Conservation (phyloP, 2,797 vertebrate genomes). For the Parambassis ranga region DNA sequence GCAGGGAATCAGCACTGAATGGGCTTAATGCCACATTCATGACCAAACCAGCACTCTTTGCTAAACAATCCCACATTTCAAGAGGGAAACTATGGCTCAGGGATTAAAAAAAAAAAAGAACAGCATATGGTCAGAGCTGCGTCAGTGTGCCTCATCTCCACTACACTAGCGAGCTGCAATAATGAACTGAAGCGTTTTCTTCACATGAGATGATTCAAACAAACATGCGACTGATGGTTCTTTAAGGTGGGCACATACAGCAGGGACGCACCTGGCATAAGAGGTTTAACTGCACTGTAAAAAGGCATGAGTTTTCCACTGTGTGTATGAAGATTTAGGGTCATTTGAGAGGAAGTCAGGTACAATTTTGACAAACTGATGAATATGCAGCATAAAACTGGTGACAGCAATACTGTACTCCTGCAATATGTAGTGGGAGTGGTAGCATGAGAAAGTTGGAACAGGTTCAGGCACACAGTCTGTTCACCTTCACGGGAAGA, state of each 20-base stretch:
- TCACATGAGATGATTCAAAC: slow-evolving; percentile 7
- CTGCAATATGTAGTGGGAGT: slow-evolving; percentile 70
- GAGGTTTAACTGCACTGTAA: no score
- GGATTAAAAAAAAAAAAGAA: slow-evolving; percentile 48
- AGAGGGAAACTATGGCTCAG: slow-evolving; percentile 34
- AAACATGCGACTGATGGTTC: slow-evolving; percentile 6
- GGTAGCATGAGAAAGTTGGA: slow-evolving; percentile 69
- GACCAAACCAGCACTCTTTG: neutral
- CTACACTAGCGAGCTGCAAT: slow-evolving; percentile 15
- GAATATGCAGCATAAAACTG: slow-evolving; percentile 57
- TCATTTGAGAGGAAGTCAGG: slow-evolving; percentile 19
- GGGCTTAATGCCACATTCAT: slow-evolving; percentile 24
- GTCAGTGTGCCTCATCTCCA: slow-evolving; percentile 33
- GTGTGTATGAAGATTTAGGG: neutral
- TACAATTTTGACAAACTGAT: slow-evolving; percentile 48
- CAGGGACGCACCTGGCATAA: no score
- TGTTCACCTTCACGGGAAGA: slow-evolving; percentile 73
- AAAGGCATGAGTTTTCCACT: neutral
- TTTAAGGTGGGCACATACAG: neutral
- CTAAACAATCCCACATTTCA: slow-evolving; percentile 40
- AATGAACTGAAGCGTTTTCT: slow-evolving; percentile 29
- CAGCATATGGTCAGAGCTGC: slow-evolving; percentile 49
- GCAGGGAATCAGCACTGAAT: neutral
- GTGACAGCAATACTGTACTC: slow-evolving; percentile 47
- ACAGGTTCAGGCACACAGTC: slow-evolving; percentile 67